Evolutionary conservation across 1,140 invertebrate species (phyloP).

Genomic region (Trypoxylus dichotomus): DNA sequence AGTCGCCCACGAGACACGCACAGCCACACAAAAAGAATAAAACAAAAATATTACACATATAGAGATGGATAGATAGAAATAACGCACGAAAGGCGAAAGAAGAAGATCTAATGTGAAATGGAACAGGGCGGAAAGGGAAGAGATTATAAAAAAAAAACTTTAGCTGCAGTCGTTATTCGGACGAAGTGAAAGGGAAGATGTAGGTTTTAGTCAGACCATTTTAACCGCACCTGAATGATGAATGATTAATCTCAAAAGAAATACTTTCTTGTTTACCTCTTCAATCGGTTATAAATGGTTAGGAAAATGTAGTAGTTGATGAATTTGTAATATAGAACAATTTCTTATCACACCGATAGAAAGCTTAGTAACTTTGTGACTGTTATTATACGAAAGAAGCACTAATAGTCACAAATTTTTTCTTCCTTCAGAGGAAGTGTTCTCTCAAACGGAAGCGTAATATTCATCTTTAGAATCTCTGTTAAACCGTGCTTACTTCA

Average conservation of each 20-base stretch:
- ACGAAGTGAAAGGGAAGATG: not conserved
- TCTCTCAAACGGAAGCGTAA: no score
- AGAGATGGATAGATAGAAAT: not conserved
- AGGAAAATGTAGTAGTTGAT: no score
- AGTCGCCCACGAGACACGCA: slow-evolving; percentile 49
- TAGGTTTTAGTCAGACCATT: not conserved
- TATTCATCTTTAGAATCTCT: no score
- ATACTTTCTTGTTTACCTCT: not conserved
- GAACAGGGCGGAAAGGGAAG: not conserved
- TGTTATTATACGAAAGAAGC: no score
- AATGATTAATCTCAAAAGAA: not conserved
- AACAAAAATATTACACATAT: slow-evolving; percentile 35
- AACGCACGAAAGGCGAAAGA: not conserved
- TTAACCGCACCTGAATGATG: not conserved
- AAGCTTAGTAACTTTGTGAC: no score
- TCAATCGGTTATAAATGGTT: no score
- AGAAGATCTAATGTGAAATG: slow-evolving; percentile 4
- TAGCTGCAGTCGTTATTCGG: not conserved
- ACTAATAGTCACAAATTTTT: no score
- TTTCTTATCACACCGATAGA: no score
- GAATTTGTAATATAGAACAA: no score
- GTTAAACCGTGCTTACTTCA: no score
- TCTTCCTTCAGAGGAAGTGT: no score
- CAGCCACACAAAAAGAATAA: slow-evolving; percentile 50
- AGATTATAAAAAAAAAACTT: not conserved